Evolutionary conservation across 2,797 vertebrate genomes (phyloP).

Genomic region (Malacoctenus gilli): DNA sequence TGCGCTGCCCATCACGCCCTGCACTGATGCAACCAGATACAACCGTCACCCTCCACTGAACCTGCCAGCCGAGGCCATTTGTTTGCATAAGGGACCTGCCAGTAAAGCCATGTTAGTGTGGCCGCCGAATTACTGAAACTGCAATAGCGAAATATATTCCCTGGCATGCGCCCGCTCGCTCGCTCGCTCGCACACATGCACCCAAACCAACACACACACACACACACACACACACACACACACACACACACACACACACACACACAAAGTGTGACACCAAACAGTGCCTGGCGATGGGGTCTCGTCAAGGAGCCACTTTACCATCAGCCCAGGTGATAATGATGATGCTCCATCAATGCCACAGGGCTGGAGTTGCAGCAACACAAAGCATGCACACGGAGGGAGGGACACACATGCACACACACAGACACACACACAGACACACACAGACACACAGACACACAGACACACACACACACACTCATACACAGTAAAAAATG

Average conservation of each 20-base stretch:
- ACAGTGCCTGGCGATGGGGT: constrained; percentile 44
- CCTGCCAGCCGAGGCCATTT: constrained; percentile 69
- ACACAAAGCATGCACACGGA: constrained; percentile 40
- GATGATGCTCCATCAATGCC: constrained; percentile 74
- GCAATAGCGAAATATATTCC: constrained; percentile 46
- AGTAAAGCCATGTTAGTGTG: constrained; percentile 60
- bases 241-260: constrained; percentile 10
- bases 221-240: neutral
- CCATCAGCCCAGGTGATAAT: constrained; percentile 70
- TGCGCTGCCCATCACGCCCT: constrained; percentile 44
- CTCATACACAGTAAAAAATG: constrained; percentile 35
- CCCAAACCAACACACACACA: neutral
- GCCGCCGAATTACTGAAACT: constrained; percentile 50
- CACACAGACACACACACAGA: constrained; percentile 3
- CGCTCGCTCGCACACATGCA: constrained; percentile 6
- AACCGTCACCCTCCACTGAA: constrained; percentile 68
- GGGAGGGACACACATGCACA: constrained; percentile 3
- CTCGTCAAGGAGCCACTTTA: constrained; percentile 66
- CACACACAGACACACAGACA: constrained; percentile 15
- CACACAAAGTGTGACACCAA: constrained; percentile 46
- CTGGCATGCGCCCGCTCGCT: constrained; percentile 8
- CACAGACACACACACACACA: constrained; percentile 14
- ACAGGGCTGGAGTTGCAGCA: constrained; percentile 48
- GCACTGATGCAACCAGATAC: constrained; percentile 64
- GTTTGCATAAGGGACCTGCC: constrained; percentile 75